Conservation (phyloP, 2,113 vertebrate genomes). For the Petrocephalus microphthalmus region DNA sequence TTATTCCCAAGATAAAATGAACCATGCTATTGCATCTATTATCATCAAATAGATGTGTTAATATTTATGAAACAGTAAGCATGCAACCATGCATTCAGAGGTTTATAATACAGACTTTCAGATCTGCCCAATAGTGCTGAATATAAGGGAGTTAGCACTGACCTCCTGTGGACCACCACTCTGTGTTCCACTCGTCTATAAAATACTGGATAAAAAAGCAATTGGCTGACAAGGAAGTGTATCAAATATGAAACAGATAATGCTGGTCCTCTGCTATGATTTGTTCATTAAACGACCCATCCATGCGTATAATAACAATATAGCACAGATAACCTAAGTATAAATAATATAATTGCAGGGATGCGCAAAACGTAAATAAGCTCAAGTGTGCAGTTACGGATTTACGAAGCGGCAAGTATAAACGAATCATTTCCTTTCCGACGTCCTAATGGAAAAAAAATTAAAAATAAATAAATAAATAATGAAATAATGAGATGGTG, state of each 20-base stretch:
- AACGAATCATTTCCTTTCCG: not conserved
- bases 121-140: not conserved
- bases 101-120: not conserved
- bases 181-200: not conserved
- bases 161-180: not conserved
- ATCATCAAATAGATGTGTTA: not conserved
- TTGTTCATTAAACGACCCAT: not conserved
- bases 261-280: not conserved
- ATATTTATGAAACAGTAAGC: constrained; percentile 5
- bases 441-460: not conserved
- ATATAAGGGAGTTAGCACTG: not conserved
- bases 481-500: not conserved
- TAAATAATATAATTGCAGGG: constrained; percentile 7
- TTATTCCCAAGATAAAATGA: not conserved
- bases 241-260: constrained; percentile 9
- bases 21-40: not conserved
- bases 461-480: constrained; percentile 5
- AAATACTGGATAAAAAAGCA: not conserved
- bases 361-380: not conserved
- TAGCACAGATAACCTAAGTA: not conserved
- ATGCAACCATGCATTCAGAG: not conserved
- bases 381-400: not conserved
- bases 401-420: not conserved
- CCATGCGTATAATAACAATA: constrained; percentile 3
- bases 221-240: constrained; percentile 5